Evolutionary conservation across 2,113 vertebrate species (phyloP), one percentile per base, ranked within the genome.

Genomic region (Pionites leucogaster): DNA sequence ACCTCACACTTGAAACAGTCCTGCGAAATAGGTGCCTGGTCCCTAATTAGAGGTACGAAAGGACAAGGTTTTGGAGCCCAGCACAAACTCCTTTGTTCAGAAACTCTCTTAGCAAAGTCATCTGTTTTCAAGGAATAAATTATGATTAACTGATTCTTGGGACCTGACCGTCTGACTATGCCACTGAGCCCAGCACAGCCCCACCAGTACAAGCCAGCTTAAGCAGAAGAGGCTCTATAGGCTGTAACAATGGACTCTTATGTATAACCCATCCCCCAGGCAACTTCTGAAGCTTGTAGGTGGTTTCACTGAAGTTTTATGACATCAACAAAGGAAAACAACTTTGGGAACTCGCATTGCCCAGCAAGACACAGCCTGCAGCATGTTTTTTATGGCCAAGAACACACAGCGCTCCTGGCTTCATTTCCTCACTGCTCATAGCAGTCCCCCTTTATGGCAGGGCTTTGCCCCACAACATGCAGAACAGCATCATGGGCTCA

Each of bases 341-440:
- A 11, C 88, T 85, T 94, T 82, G 88, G 69, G 52, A 94, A 88
- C 80, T 86, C 37, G 24, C 65, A 62, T 33, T 86, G 41, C 77
- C 64, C 72, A 93, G 80, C 88, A 95, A 94, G 96, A 96, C 80
- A 84, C 62, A 95, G 90, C 96, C 88, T 95, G 93, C 72, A 84
- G 96, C 80, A 42, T 68, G 69, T 31, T 93, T 97, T 97, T 97
- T 96, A 96, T 95, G 95, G 62, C 93, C 31, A 67, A 93, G 88
- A 70, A 44, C 70, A 84, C 25, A 0, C 44, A 57, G 52, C 1
- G 2, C 71, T 94, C 69, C 86, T 88, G 88, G 24, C 72, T 96
- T 93, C 72, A 95, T 96, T 96, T 97, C 95, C 93, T 92, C 71
- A 92, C 52, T 1, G 29, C 88, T 94, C 11, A 16, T 80, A 96